Percentiles rank a stretch among this genome's conserved stretches.
These are phyloP conservation scores for Scaptomyza graminum DNA, from an alignment of 1,140 invertebrate species.

Conservation along the genomic window DNA sequence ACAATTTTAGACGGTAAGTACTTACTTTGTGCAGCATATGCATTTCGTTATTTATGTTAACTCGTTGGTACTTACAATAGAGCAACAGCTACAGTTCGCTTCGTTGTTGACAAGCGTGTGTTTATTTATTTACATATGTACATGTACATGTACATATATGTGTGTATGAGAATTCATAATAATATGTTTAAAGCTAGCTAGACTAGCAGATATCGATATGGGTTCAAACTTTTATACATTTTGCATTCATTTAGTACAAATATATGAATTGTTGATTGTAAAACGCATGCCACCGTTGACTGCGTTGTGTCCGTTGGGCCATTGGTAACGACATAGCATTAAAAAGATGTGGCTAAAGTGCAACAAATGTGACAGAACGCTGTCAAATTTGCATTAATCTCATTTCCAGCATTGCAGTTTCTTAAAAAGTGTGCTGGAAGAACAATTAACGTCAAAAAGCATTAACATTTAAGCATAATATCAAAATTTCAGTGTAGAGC, in stretches of 20 bases:
- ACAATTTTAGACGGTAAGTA: conserved; percentile 31
- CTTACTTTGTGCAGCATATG: not conserved
- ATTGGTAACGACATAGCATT: conserved; percentile 55
- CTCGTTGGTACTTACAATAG: conserved; percentile 9
- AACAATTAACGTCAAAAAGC: conserved; percentile 35
- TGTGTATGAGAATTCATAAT: not conserved
- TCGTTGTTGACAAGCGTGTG: conserved; percentile 46
- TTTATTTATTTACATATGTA: conserved; percentile 50
- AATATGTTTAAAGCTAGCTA: conserved; percentile 1
- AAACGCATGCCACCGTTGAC: conserved; percentile 16
- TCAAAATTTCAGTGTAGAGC: conserved; percentile 62
- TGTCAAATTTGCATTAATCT: not conserved
- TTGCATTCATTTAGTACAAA: not conserved
- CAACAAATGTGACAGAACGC: not conserved
- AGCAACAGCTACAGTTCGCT: conserved; percentile 23
- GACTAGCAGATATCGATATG: not conserved
- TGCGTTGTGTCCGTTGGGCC: conserved; percentile 64
- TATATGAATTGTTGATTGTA: conserved; percentile 14
- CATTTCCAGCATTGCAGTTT: not conserved
- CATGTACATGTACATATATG: not conserved
- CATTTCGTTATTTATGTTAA: conserved; percentile 2
- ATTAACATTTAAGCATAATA: conserved; percentile 63
- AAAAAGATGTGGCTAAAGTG: conserved; percentile 11
- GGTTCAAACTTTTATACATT: not conserved
- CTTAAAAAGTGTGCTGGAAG: not conserved